phyloP scores from a whole-genome alignment of 2,113 vertebrate species.

The Nesogale talazaci region DNA sequence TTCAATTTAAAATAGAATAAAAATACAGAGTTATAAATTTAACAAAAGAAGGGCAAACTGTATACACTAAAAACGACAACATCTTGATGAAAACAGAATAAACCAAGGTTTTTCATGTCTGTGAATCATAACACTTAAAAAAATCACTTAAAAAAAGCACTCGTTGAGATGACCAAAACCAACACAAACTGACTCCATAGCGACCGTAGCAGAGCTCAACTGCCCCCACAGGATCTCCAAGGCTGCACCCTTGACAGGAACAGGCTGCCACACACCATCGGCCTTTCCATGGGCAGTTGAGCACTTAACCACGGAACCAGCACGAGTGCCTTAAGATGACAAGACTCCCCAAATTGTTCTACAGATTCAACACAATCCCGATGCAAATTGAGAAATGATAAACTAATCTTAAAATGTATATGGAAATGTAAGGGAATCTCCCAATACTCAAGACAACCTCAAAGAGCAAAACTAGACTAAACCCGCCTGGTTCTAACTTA shows the following conservation, averaged over 20 bases:
- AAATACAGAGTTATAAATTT: constrained; percentile 14
- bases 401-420: no score
- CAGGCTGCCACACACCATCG: no score
- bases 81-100: neutral
- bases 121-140: constrained; percentile 17
- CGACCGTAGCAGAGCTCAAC: no score
- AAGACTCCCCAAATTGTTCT: constrained; percentile 20
- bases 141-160: no score
- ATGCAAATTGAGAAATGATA: no score
- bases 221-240: no score
- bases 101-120: constrained; percentile 1
- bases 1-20: neutral
- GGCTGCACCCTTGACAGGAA: no score
- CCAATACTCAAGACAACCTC: neutral
- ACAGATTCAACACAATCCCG: neutral
- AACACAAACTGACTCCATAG: no score
- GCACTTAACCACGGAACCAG: no score
- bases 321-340: neutral
- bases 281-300: no score
- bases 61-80: constrained; percentile 15
- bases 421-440: neutral
- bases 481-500: neutral
- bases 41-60: neutral
- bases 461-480: neutral
- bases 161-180: no score